These are phyloP conservation scores for Tenthredo notha DNA, from an alignment of 2,888 invertebrate species.

Conservation along the genomic window DNA sequence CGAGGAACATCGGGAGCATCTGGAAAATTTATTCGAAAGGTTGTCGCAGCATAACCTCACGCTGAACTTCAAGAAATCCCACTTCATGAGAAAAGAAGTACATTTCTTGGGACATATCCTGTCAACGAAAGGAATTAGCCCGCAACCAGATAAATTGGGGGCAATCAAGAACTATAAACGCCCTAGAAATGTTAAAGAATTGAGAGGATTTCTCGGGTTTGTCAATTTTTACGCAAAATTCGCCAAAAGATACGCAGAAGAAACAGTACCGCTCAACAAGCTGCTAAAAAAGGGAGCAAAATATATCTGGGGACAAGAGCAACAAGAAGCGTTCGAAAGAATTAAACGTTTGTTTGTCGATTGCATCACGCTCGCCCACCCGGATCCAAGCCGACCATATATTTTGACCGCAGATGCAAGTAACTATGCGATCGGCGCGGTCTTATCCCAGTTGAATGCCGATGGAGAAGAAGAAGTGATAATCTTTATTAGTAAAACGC, in stretches of 20 bases:
- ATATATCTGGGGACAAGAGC: neutral
- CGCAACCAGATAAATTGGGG: constrained; percentile 60
- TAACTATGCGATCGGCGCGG: constrained; percentile 24
- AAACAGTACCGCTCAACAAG: constrained; percentile 51
- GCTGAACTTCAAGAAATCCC: constrained; percentile 60
- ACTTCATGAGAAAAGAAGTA: constrained; percentile 59
- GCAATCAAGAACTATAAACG: constrained; percentile 59
- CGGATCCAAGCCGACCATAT: neutral
- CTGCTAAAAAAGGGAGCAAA: constrained; percentile 56
- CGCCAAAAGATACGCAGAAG: constrained; percentile 52
- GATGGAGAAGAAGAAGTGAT: neutral
- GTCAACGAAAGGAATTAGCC: constrained; percentile 56
- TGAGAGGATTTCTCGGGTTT: constrained; percentile 56
- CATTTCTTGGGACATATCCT: constrained; percentile 64
- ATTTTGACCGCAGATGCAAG: neutral
- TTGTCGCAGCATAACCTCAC: constrained; percentile 58
- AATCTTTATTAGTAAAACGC: neutral
- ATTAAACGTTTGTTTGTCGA: neutral
- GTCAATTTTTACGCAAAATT: constrained; percentile 57
- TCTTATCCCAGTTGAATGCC: neutral
- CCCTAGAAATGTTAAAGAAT: constrained; percentile 58
- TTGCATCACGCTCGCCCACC: neutral
- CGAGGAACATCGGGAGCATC: constrained; percentile 51
- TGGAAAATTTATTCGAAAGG: constrained; percentile 55
- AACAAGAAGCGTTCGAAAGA: neutral